Conservation (phyloP, 2,888 invertebrate genomes). For the Trichopoda pennipes region DNA sequence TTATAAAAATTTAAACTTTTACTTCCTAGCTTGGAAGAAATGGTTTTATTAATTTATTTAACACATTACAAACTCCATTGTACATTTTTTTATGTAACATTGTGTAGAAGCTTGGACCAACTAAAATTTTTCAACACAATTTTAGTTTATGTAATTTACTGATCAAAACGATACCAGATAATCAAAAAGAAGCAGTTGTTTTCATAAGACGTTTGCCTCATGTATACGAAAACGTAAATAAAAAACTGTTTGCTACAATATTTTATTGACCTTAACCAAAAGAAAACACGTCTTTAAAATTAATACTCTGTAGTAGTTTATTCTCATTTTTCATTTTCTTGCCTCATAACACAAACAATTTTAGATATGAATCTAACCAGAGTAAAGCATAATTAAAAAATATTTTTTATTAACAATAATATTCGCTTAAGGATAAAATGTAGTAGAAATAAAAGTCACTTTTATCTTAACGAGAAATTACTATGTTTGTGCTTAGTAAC, state of each 20-base stretch:
- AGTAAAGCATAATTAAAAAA: constrained; percentile 39
- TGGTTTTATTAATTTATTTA: too few relatives aligned
- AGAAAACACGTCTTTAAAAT: constrained; percentile 54
- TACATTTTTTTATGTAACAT: too few relatives aligned
- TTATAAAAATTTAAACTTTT: too few relatives aligned
- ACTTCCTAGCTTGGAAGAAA: too few relatives aligned
- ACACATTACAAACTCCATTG: too few relatives aligned
- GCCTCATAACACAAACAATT: constrained; percentile 53
- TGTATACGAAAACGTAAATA: not conserved
- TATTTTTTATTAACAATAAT: not conserved
- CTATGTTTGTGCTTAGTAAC: too few relatives aligned
- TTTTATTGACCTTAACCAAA: constrained; percentile 37
- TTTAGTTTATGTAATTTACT: too few relatives aligned
- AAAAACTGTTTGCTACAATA: not conserved
- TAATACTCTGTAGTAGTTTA: not conserved
- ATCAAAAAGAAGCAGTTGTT: too few relatives aligned
- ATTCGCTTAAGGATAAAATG: constrained; percentile 35
- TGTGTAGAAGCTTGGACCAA: constrained; percentile 27
- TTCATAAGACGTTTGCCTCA: too few relatives aligned
- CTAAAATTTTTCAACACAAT: constrained; percentile 17
- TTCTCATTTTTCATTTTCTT: constrained; percentile 17
- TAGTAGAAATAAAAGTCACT: not conserved
- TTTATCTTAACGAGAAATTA: too few relatives aligned
- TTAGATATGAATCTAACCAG: constrained; percentile 62
- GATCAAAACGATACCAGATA: not conserved